Evolutionary conservation across 2,888 invertebrate genomes (phyloP).

Genomic region (Thera obeliscata): DNA sequence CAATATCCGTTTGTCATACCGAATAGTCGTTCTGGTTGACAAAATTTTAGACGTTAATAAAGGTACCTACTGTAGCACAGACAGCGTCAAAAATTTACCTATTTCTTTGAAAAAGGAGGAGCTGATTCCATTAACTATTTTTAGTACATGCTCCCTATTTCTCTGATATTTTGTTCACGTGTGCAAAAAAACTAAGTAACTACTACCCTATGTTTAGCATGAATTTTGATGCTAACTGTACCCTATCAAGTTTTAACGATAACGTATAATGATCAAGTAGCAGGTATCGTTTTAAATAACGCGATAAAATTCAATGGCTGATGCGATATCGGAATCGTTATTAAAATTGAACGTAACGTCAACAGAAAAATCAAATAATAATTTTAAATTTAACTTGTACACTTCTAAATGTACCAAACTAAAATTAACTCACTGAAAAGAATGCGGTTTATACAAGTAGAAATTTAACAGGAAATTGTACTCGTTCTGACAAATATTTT

Average conservation of each 20-base stretch:
- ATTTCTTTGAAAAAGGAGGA: not conserved
- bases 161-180: too few species aligned
- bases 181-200: not conserved
- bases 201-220: not conserved
- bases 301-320: slow-evolving; percentile 32
- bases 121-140: not conserved
- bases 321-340: slow-evolving; percentile 34
- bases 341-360: slow-evolving; percentile 38
- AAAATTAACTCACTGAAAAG: not conserved
- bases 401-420: not conserved
- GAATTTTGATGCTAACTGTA: not conserved
- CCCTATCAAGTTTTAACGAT: slow-evolving; percentile 16
- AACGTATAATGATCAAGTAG: slow-evolving; percentile 27
- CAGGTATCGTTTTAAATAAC: slow-evolving; percentile 30
- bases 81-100: not conserved
- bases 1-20: slow-evolving; percentile 1
- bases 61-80: not conserved
- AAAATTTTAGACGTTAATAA: slow-evolving; percentile 12
- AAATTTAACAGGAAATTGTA: not conserved
- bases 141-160: too few species aligned
- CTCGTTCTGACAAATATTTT: not conserved
- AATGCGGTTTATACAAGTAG: not conserved
- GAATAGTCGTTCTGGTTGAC: slow-evolving; percentile 3
- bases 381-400: not conserved
- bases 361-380: slow-evolving; percentile 25